Percentiles rank a stretch among this genome's conserved stretches.
Evolutionary conservation across 2,888 invertebrate species (phyloP).

Genomic region (Drosophila basisetae): DNA sequence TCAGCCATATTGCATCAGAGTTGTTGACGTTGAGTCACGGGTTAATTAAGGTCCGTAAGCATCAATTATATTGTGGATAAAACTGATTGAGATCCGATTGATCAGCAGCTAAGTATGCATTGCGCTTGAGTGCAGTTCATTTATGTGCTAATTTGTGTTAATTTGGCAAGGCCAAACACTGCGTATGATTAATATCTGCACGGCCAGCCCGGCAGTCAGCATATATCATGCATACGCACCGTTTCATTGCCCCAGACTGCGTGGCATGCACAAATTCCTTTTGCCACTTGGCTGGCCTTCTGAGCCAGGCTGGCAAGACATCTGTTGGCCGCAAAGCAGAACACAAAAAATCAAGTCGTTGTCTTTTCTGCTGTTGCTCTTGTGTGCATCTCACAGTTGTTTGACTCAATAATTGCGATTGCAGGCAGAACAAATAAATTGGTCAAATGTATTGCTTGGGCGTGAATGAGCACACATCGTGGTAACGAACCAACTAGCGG

Average conservation of each 20-base stretch:
- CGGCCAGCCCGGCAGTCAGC: not conserved
- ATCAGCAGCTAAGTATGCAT: constrained; percentile 19
- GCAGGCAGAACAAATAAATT: constrained; percentile 50
- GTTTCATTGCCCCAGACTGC: constrained; percentile 20
- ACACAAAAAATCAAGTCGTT: not conserved
- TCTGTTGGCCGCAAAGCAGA: constrained; percentile 11
- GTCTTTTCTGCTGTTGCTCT: constrained; percentile 12
- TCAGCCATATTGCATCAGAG: constrained; percentile 30
- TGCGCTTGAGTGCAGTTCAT: constrained; percentile 23
- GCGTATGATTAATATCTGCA: constrained; percentile 60
- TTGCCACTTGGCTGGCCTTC: constrained; percentile 73
- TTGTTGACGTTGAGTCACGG: constrained; percentile 36
- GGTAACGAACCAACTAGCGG: not conserved
- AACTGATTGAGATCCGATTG: constrained; percentile 32
- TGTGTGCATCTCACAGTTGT: constrained; percentile 22
- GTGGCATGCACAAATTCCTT: constrained; percentile 55
- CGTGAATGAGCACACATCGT: constrained; percentile 46
- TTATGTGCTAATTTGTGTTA: constrained; percentile 61
- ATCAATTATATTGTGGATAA: constrained; percentile 54
- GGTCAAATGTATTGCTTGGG: constrained; percentile 42
- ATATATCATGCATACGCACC: constrained; percentile 58
- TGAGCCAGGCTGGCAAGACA: constrained; percentile 37
- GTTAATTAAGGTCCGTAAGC: constrained; percentile 58
- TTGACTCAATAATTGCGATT: constrained; percentile 39
- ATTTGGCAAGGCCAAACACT: constrained; percentile 58